Evolutionary conservation across 2,888 invertebrate species (phyloP), one percentile per base, ranked within the genome.

Genomic region (Parelbella ahira): DNA sequence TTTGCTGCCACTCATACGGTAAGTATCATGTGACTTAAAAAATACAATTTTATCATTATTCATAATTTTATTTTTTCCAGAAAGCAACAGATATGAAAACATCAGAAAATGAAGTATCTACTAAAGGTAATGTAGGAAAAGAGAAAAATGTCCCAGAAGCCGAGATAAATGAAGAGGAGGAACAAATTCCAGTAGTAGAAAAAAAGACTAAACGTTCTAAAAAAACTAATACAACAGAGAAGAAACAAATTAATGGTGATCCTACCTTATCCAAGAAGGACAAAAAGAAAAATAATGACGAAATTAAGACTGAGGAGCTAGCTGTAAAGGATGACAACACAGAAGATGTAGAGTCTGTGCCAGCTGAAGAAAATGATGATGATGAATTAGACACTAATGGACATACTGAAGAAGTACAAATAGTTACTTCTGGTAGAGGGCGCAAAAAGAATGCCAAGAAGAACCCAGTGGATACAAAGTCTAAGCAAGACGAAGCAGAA

Each of bases 81-180:
- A 86, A 86, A 73, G 56, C 70, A 49, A 63, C 68, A 48, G 81
- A 80, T 50, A 63, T 68, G 21, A 78, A 81, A 60, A 58, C 63
- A 41, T 51, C 64, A 29, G 77, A 75, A 50, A 70, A 48, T 63
- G 82, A 77, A 55, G 75, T 59, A 37, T 62, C 79, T 13, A 79
- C 79, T 62, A 83, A 79, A 53, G 76, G 75, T 10, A 65, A 75
- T n/a, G n/a, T n/a, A 56, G 78, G 79, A 0, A 84, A 80, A 63
- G 68, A 65, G 13, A 87, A 86, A 61, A 58, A 48, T 43, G 54
- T 62, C 27, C 56, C 60, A 51, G 71, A 68, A 9, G 46, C 48
- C 12, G 61, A 65, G 7, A 37, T 47, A 12, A 63, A 60, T 44
- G 62, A 54, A 6, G 45, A 66, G 29, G 58, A 54, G 41, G 65